These are phyloP conservation scores for Drosophila aff. DNA, from an alignment of 1,140 invertebrate genomes.

Conservation along the genomic window DNA sequence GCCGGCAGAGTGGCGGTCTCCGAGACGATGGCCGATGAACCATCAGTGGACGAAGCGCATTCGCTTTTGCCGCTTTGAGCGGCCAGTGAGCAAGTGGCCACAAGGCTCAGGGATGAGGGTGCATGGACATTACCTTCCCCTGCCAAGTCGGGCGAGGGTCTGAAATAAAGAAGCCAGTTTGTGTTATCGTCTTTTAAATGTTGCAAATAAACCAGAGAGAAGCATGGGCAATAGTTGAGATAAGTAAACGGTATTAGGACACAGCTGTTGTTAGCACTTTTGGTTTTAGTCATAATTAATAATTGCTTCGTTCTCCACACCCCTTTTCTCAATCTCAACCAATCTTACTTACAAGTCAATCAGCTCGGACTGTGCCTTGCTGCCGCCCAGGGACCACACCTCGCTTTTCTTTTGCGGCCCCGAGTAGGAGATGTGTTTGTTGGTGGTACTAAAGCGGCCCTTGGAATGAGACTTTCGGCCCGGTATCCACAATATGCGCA, in stretches of 20 bases:
- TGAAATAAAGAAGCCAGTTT: slow-evolving; percentile 19
- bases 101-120: slow-evolving; percentile 55
- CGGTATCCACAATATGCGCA: slow-evolving; percentile 82
- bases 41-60: slow-evolving; percentile 23
- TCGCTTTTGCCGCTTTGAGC: slow-evolving; percentile 36
- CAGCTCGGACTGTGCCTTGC: slow-evolving; percentile 71
- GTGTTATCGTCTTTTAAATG: background rate
- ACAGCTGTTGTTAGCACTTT: slow-evolving; percentile 10
- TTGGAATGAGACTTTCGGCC: slow-evolving; percentile 75
- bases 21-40: slow-evolving; percentile 30
- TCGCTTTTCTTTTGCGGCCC: slow-evolving; percentile 76
- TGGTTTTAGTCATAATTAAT: background rate
- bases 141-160: slow-evolving; percentile 43
- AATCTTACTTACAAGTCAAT: slow-evolving; percentile 74
- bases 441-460: slow-evolving; percentile 70
- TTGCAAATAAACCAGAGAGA: background rate
- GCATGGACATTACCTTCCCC: slow-evolving; percentile 25
- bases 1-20: slow-evolving; percentile 57
- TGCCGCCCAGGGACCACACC: slow-evolving; percentile 80
- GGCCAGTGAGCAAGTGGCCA: slow-evolving; percentile 58
- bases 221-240: background rate
- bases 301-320: too few species aligned
- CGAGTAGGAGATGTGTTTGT: slow-evolving; percentile 69
- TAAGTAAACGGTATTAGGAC: slow-evolving; percentile 3
- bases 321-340: background rate